Conservation (phyloP, 2,888 invertebrate genomes). For the Apodemia zela region DNA sequence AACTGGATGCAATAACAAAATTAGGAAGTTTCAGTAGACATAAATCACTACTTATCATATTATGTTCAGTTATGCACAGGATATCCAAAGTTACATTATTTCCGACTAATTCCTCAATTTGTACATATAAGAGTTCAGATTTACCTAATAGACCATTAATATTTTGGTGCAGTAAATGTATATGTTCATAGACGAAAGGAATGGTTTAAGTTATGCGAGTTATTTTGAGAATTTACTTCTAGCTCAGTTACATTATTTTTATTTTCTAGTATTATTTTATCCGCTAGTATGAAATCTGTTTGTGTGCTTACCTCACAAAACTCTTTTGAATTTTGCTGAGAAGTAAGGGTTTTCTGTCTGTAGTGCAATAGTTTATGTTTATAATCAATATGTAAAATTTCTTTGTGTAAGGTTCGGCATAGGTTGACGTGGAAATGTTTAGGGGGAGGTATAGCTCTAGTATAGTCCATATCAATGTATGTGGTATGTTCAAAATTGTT, state of each 20-base stretch:
- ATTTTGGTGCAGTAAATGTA: conserved; percentile 23
- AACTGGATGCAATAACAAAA: conserved; percentile 16
- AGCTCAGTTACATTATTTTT: background rate
- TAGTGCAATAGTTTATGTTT: background rate
- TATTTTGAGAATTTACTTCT: background rate
- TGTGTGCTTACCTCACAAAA: background rate
- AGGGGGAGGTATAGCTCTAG: background rate
- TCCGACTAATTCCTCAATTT: conserved; percentile 16
- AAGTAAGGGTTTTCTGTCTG: background rate
- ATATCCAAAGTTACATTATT: conserved; percentile 16
- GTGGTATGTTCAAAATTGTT: background rate
- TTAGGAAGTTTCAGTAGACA: conserved; percentile 17
- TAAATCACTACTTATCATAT: conserved; percentile 18
- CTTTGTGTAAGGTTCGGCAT: background rate
- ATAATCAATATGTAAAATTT: background rate
- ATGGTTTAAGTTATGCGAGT: background rate
- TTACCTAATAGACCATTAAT: conserved; percentile 23
- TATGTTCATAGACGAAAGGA: conserved; percentile 21
- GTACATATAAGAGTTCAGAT: conserved; percentile 19
- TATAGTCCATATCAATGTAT: background rate
- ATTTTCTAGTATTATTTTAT: background rate
- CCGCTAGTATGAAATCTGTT: background rate
- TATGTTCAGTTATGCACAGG: conserved; percentile 24
- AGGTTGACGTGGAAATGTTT: background rate
- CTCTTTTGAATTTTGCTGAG: background rate